Conservation (phyloP, 2,888 invertebrate genomes). For the Watsonalla cultraria region DNA sequence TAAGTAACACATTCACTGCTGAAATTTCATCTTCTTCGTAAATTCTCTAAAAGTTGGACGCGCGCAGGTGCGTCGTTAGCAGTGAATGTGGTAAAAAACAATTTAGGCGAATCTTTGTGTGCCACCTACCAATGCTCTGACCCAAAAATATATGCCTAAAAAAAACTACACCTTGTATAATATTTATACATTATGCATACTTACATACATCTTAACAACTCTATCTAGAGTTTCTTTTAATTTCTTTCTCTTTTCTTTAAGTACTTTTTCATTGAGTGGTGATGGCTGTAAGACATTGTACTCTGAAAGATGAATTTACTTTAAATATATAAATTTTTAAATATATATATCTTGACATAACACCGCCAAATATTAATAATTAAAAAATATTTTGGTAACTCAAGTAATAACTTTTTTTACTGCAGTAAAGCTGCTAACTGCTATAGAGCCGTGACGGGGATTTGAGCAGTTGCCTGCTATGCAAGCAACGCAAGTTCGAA, state of each 20-base stretch:
- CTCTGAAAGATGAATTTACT: slow-evolving; percentile 77
- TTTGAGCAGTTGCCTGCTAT: too few relatives aligned
- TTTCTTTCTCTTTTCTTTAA: slow-evolving; percentile 97
- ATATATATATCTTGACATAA: background rate
- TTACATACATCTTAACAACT: slow-evolving; percentile 96
- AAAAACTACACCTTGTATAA: background rate
- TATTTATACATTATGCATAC: slow-evolving; percentile 53
- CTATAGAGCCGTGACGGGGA: too few relatives aligned
- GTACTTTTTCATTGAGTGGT: slow-evolving; percentile 96
- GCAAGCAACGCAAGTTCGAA: too few relatives aligned
- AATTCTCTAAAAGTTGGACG: too few relatives aligned
- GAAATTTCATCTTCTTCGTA: too few relatives aligned
- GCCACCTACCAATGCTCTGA: too few relatives aligned
- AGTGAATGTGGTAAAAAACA: too few relatives aligned
- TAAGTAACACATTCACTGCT: too few relatives aligned
- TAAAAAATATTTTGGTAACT: background rate
- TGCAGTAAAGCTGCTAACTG: too few relatives aligned
- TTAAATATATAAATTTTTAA: background rate
- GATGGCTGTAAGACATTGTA: slow-evolving; percentile 97
- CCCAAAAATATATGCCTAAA: background rate
- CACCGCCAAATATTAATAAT: background rate
- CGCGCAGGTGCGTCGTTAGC: too few relatives aligned
- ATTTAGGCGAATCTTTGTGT: too few relatives aligned
- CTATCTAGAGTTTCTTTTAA: slow-evolving; percentile 96
- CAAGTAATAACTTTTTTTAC: too few relatives aligned